These are phyloP conservation scores for Cosmia trapezina DNA, from an alignment of 2,888 invertebrate species.

Conservation along the genomic window DNA sequence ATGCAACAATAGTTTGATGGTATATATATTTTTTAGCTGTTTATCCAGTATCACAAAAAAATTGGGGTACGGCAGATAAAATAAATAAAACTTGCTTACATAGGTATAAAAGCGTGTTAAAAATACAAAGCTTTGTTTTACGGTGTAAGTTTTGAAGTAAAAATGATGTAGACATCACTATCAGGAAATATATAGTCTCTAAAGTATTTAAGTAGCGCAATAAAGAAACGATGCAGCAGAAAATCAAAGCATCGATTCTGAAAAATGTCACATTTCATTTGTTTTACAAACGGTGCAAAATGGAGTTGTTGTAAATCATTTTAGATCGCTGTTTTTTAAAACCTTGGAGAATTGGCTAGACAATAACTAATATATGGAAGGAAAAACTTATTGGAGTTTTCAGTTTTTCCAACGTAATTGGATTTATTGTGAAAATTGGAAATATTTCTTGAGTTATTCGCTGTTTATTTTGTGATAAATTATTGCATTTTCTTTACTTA, in stretches of 20 bases:
- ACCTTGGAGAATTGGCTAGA: slow-evolving; percentile 45
- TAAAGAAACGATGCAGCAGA: not conserved
- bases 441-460: slow-evolving; percentile 36
- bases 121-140: not conserved
- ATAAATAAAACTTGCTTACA: not conserved
- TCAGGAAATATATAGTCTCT: not conserved
- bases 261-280: slow-evolving; percentile 13
- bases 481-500: too few relatives aligned
- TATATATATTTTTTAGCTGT: not conserved
- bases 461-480: slow-evolving; percentile 46
- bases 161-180: too few relatives aligned
- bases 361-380: slow-evolving; percentile 36
- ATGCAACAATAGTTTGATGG: not conserved
- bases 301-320: slow-evolving; percentile 38
- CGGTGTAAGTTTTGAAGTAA: not conserved
- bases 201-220: not conserved
- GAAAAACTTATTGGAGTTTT: slow-evolving; percentile 39
- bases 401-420: slow-evolving; percentile 30
- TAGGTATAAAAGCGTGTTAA: too few relatives aligned
- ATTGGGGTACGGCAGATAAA: not conserved
- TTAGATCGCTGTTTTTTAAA: slow-evolving; percentile 41
- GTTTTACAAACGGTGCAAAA: slow-evolving; percentile 13
- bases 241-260: slow-evolving; percentile 14
- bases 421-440: slow-evolving; percentile 48
- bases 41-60: not conserved